phyloP scores from a whole-genome alignment of 2,797 vertebrate species.

The Chelon labrosus region DNA sequence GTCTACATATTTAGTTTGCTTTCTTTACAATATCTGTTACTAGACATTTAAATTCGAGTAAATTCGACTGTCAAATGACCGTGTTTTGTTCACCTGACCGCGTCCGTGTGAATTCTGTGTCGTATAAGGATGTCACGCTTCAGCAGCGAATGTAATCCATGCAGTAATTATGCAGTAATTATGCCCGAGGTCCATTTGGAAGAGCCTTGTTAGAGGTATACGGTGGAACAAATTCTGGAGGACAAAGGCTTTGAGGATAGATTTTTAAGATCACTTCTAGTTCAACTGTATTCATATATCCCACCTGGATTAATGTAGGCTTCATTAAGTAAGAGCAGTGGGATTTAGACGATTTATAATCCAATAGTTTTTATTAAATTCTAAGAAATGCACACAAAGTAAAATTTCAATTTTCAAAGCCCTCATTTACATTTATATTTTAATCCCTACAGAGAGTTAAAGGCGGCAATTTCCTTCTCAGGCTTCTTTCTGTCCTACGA shows the following conservation, averaged over 20 bases:
- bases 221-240: conserved; percentile 13
- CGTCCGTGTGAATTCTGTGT: not conserved
- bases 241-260: conserved; percentile 10
- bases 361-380: conserved; percentile 13
- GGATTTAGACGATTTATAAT: conserved; percentile 15
- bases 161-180: not conserved
- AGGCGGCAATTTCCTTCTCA: conserved; percentile 7
- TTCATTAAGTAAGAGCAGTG: conserved; percentile 15
- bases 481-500: conserved; percentile 43
- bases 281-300: conserved; percentile 8
- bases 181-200: not conserved
- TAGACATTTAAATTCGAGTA: too few species aligned
- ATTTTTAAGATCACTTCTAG: conserved; percentile 7
- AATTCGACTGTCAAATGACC: not conserved
- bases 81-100: not conserved
- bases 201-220: conserved; percentile 7
- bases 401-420: conserved; percentile 2
- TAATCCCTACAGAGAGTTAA: conserved; percentile 24
- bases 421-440: conserved; percentile 33
- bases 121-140: not conserved
- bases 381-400: conserved; percentile 13
- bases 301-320: conserved; percentile 1
- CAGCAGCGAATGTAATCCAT: conserved; percentile 6
- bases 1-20: too few species aligned
- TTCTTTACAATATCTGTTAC: too few species aligned